A percentile compares a stretch with the other conserved stretches of the same genome.
phyloP scores from a whole-genome alignment of 2,113 vertebrate genomes.

The Dicentrarchus labrax region DNA sequence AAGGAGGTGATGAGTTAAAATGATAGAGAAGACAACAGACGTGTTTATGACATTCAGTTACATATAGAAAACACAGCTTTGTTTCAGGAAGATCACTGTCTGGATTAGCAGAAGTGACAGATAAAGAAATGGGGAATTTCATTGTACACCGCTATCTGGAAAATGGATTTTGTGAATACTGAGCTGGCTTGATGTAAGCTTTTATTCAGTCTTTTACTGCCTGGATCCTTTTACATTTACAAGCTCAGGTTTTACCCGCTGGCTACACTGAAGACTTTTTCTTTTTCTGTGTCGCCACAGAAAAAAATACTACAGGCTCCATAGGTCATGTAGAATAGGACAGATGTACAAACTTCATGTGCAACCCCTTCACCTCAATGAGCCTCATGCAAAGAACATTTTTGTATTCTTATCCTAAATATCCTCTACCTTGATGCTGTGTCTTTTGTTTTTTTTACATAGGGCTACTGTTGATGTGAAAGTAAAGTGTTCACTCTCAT shows the following conservation, averaged over 20 bases:
- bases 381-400: not conserved
- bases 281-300: not conserved
- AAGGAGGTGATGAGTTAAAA: constrained; percentile 51
- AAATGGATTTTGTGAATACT: constrained; percentile 72
- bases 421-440: too few relatives aligned
- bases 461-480: not conserved
- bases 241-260: constrained; percentile 40
- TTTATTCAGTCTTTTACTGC: constrained; percentile 54
- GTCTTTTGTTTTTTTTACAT: not conserved
- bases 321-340: not conserved
- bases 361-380: not conserved
- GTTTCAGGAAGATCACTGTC: constrained; percentile 70
- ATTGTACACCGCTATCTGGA: constrained; percentile 63
- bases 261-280: constrained; percentile 23
- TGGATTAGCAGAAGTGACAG: constrained; percentile 72
- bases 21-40: constrained; percentile 56
- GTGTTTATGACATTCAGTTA: constrained; percentile 67
- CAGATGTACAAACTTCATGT: not conserved
- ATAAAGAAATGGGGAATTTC: constrained; percentile 76
- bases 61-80: constrained; percentile 63
- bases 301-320: not conserved
- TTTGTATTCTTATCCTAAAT: not conserved
- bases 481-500: not conserved
- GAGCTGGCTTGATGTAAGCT: constrained; percentile 63
- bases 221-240: constrained; percentile 60